Base-by-base conservation (phyloP, 2,797 vertebrate genomes). In the Chelmon rostratus region DNA sequence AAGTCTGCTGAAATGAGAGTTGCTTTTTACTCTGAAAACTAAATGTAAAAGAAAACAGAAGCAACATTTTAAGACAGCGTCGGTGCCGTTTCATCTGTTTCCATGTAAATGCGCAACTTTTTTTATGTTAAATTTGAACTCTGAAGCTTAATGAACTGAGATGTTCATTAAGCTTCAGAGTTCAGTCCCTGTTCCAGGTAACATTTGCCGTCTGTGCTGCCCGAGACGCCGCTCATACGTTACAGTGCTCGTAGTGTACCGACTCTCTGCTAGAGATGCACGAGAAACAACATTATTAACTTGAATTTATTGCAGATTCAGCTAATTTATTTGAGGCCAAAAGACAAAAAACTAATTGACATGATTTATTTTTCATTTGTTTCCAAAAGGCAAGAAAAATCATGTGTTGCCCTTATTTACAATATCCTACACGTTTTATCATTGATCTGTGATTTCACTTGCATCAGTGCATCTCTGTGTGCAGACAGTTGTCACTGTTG, bases 221-320 rank as follows among this genome's bases (percentile, higher is more conserved):
- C 73, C 61, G 70, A 86, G 73, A 84, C 15, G 25, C 66, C 65
- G 54, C 59, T 76, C n/a, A 40, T 5, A 47, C 53, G 50, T 73
- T 11, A 37, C n/a, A 73, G 50, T 37, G 66, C 87, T 88, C 86
- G 82, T 82, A 88, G 82, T 86, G 86, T 83, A 73, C 77, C 42
- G 83, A 90, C 88, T 89, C 81, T 82, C 87, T 70, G 73, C 67
- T 52, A 42, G 68, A 81, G 75, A 81, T 40, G 74, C 81, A 84
- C 52, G 1, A 67, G 23, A 56, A 28, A 7, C 54, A 3, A 11
- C 42, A 44, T 19, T 2, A 33, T 50, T 57, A 2, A 42, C 18
- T 18, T 10, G 1, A 63, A 33, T 52, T 53, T 0, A 31, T 3
- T 37, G 7, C 19, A 57, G 9, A 49, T 57, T 47, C 19, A 53